Base-by-base conservation (phyloP, 2,113 vertebrate genomes). In the Colinus virginianus region DNA sequence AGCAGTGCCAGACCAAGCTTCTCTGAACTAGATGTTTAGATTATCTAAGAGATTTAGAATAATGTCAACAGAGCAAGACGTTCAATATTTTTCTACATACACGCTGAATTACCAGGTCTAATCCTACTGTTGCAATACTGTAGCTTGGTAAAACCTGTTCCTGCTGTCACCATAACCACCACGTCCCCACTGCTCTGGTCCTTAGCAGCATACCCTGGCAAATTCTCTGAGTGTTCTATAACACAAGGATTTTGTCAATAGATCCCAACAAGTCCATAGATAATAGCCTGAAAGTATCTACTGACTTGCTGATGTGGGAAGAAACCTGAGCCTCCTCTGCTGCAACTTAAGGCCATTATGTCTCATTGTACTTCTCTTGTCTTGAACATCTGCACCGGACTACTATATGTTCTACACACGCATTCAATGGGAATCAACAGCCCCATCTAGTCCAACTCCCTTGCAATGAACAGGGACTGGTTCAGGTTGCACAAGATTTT, bases 161-260 rank as follows among this genome's bases (percentile, higher is more conserved):
- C 42, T 48, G 10, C 4, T 6, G 3, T 45, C 30, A 70, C 9
- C 49, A 21, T 38, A 45, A 30, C 10, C 43, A 69, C 16, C 32
- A 78, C 23, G 6, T n/a, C 11, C 2, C 18, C 5, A 1, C 25
- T 32, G 25, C 32, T 58, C 26, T 48, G 40, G 36, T 11, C 80
- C 22, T 23, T 0, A 0, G 36, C 19, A 61, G 23, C 2, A 4
- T 2, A 62, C 1, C 5, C 5, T 13, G 30, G 3, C 25, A 76
- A 38, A 43, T 51, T 61, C 53, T 53, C 13, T 45, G 58, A 87
- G 43, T 10, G 8, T 17, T 82, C 23, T 21, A 6, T 0, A 23
- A 16, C 4, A 53, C 2, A n/a, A 4, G 62, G 46, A 58, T 14
- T 62, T 26, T 18, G 55, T 13, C 18, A 88, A 75, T 3, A 48